Evolutionary conservation across 2,113 vertebrate genomes (phyloP), one percentile per base, ranked within the genome.

Genomic region (Dipodomys merriami): DNA sequence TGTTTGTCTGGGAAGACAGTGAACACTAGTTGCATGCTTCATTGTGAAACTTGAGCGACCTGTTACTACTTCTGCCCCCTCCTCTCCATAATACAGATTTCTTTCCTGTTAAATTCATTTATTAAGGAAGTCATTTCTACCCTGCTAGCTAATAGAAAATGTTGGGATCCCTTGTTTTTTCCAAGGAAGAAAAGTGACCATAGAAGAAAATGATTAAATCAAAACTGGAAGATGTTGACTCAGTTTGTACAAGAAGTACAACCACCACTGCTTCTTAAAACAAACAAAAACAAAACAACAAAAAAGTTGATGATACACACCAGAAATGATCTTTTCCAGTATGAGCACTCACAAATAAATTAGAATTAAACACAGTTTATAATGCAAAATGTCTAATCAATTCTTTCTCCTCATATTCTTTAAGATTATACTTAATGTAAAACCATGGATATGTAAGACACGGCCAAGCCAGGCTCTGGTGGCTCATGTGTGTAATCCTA

Each of bases 181-280:
- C 91, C 72, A 90, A 97, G 71, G 93, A 77, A 39, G 80, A 95
- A 30, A 96, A 95, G 91, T 94, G 95, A 97, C 95, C 89, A 91
- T 49, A 97, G 92, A 83, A 65, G 85, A 60, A 92, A 94, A 95
- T 53, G 22, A 71, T 4, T 69, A 91, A 0, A 4, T 94, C 78
- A 88, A 82, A 35, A 0, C 4, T 77, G 67, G 29, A 94, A 71
- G 90, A 72, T 83, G 94, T 91, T 97, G 97, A 95, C 71, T 94
- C 0, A 74, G 74, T 62, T 88, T 91, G 64, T 0, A 88, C 39
- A 57, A 6, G 20, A 10, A 74, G 27, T 49, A 62, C 5, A 84
- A n/a, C 29, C 69, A 83, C 7, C 20, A 69, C 0, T 71, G 2
- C 71, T 78, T 11, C 78, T 2, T 0, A 1, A 74, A 39, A 39